These are phyloP conservation scores for Congeria kusceri DNA, from an alignment of 2,888 invertebrate species.

Conservation along the genomic window DNA sequence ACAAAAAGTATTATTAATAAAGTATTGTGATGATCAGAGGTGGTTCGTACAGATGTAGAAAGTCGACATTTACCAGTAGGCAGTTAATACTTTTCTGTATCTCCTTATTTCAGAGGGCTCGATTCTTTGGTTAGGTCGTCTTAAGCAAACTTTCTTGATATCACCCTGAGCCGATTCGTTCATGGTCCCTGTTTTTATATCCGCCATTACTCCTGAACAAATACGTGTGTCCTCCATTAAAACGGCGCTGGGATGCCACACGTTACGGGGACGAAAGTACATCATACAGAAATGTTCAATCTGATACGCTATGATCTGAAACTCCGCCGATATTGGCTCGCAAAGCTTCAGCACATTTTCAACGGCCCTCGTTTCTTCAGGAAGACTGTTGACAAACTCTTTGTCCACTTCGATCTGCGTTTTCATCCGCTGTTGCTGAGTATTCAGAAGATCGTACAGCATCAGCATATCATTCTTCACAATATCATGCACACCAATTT, in stretches of 20 bases:
- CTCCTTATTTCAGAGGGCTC: background rate
- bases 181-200: background rate
- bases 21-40: too few species aligned
- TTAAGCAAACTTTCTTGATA: background rate
- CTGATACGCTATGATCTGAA: background rate
- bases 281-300: background rate
- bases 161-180: too few species aligned
- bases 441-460: slow-evolving; percentile 50
- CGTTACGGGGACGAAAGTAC: background rate
- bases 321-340: slow-evolving; percentile 29
- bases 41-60: too few species aligned
- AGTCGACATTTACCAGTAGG: background rate
- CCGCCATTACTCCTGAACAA: background rate
- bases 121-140: background rate
- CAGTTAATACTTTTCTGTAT: background rate
- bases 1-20: too few species aligned
- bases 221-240: background rate
- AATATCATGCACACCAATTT: slow-evolving; percentile 45
- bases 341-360: slow-evolving; percentile 52
- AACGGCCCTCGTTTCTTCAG: slow-evolving; percentile 52
- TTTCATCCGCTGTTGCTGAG: slow-evolving; percentile 49
- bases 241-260: background rate
- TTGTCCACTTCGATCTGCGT: slow-evolving; percentile 50
- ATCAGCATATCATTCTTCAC: slow-evolving; percentile 55
- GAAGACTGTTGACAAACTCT: slow-evolving; percentile 51